Base-by-base conservation (phyloP, 1,140 invertebrate species). In the Babylonia areolata region DNA sequence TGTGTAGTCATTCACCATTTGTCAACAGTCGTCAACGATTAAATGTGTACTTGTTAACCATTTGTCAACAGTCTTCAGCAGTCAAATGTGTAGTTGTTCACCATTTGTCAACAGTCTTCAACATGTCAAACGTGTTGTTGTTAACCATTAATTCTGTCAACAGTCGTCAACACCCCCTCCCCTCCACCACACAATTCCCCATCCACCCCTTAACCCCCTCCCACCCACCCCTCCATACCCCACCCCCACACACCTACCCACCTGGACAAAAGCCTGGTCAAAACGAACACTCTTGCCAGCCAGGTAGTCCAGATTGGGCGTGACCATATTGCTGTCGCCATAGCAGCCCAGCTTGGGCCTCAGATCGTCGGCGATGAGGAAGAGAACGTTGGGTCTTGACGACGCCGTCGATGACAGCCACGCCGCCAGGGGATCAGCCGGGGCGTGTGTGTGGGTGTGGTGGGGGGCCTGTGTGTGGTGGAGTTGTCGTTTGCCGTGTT, bases 321-420 rank as follows among this genome's bases (percentile, higher is more conserved):
- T 97, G 77, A 96, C 94, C 20, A 97, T 95, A 90, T 95, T 95
- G 37, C 90, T 58, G 35, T 91, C 81, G 33, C 96, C 96, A 93
- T 96, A 97, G 88, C 95, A 95, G 28, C 96, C 96, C 71, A 97
- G 90, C 28, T 96, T 94, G 88, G 97, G 96, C 91, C 97, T 95
- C 82, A 98, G 95, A 94, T 98, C 97, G 92, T 98, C 97, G 46
- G 97, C 95, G 75, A 98, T 95, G 85, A 98, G 95, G 87, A 98
- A 95, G 79, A 98, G 92, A 81, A 97, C 94, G 95, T 97, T 97
- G 85, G 86, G 87, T 58, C 35, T 58, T 20, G 51, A 69, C 35
- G 31, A 28, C 3, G 81, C 64, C 17, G 51, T 40, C 15, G 81
- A 12, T 31, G 54, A 69, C 54, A 82, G 28, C 81, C 81, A 82